Percentiles rank a stretch among this genome's conserved stretches.
These are phyloP conservation scores for Conchocele bisecta DNA, from an alignment of 2,888 invertebrate species.

Conservation along the genomic window DNA sequence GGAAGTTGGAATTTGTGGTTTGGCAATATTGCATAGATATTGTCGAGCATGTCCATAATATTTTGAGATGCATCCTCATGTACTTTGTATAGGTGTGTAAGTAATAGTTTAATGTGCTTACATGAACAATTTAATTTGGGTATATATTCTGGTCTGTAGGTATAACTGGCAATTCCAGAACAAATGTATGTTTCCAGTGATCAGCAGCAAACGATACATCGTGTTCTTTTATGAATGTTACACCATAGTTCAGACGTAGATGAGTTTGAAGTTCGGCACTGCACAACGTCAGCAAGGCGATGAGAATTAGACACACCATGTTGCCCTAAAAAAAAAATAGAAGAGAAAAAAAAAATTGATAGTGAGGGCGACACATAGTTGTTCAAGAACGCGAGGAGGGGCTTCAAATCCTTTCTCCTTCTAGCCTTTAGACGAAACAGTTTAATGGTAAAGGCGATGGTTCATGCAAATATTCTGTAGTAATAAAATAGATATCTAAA, in stretches of 20 bases:
- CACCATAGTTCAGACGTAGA: slow-evolving; percentile 15
- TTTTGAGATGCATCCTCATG: neutral
- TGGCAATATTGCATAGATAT: slow-evolving; percentile 1
- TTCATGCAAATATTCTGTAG: too few species aligned
- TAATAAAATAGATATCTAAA: too few species aligned
- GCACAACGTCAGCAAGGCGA: neutral
- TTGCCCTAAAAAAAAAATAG: too few species aligned
- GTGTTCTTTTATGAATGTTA: neutral
- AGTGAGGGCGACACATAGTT: neutral
- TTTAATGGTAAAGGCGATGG: too few species aligned
- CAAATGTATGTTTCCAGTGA: slow-evolving; percentile 12
- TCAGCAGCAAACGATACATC: slow-evolving; percentile 1
- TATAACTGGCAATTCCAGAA: neutral
- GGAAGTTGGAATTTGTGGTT: neutral
- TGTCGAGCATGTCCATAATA: neutral
- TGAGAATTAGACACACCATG: neutral
- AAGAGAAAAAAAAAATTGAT: too few species aligned
- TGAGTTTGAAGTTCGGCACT: too few species aligned
- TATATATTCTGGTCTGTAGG: too few species aligned
- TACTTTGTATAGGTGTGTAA: neutral
- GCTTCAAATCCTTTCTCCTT: too few species aligned
- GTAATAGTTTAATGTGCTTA: neutral
- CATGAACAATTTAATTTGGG: neutral
- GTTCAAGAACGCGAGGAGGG: too few species aligned
- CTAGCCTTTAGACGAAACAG: too few species aligned